phyloP scores from a whole-genome alignment of 1,140 invertebrate species.

The Diploscapter pachys region DNA sequence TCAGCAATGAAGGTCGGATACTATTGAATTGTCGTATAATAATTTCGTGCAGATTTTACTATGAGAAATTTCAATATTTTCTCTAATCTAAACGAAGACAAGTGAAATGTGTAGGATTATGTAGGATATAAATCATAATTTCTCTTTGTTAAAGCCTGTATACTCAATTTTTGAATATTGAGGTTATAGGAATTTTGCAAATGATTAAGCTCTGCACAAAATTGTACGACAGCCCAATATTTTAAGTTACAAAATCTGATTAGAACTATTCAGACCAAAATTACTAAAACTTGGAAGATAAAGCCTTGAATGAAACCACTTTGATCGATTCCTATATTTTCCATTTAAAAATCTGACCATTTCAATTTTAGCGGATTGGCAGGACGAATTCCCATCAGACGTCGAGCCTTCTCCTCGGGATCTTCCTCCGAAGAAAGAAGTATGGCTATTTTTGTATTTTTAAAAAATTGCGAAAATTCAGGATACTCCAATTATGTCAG shows the following conservation, averaged over 20 bases:
- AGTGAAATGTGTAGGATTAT: too few relatives aligned
- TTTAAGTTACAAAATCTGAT: neutral
- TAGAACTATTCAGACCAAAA: neutral
- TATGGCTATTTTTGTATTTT: neutral
- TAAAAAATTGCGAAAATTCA: slow-evolving; percentile 10
- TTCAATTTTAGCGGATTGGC: slow-evolving; percentile 47
- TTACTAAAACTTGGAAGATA: neutral
- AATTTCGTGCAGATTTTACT: neutral
- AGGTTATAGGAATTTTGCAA: neutral
- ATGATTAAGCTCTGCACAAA: neutral
- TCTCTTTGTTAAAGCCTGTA: too few relatives aligned
- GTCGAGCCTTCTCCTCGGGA: slow-evolving; percentile 48
- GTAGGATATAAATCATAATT: too few relatives aligned
- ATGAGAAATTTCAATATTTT: neutral
- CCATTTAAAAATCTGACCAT: neutral
- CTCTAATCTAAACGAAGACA: too few relatives aligned
- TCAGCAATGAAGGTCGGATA: slow-evolving; percentile 34
- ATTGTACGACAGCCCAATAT: neutral
- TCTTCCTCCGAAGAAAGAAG: slow-evolving; percentile 15
- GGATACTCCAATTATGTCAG: slow-evolving; percentile 24
- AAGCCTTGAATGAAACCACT: too few relatives aligned
- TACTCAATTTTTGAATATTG: too few relatives aligned
- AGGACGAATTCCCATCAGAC: slow-evolving; percentile 56
- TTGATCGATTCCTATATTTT: too few relatives aligned
- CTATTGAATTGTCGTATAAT: too few relatives aligned